Evolutionary conservation across 2,888 invertebrate genomes (phyloP), one percentile per base, ranked within the genome.

Genomic region (Protula sp.): DNA sequence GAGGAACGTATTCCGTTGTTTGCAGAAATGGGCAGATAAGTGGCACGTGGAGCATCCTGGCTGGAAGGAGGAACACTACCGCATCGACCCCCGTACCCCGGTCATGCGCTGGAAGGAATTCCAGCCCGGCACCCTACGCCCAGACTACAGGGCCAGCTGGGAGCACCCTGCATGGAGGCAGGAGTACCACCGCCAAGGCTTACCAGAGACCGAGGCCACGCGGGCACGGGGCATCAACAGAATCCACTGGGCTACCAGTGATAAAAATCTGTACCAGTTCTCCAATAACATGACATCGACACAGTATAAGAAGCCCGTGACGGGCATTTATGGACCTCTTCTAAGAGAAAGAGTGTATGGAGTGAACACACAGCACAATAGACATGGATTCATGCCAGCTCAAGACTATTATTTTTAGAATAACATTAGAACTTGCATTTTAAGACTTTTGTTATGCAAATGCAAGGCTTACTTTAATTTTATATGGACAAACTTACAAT

Each of bases 241-340:
- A 9, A 60, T 51, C n/a, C 59, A 66, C 51, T 68, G 72, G 31
- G 65, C 69, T 30, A 70, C 68, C 3, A 61, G 64, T 30, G 74
- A 76, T 45, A 70, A 73, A n/a, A 75, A 76, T 51, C 66, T 77
- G 4, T 79, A 79, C 61, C 75, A 72, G 14, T 75, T 73, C 65
- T 75, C 77, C 30, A 79, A 77, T 65, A 71, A 70, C 63, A 79
- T 79, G 79, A 79, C 78, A 30, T 76, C 77, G 24, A 74, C 75
- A 4, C 67, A 69, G 58, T 78, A 79, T 63, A 61, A 77, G 54
- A 70, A 72, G 22, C 79, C 79, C 1, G 76, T 79, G n/a, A 74
- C 75, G 54, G 73, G 75, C 26, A 67, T 77, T n/a, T 75, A 71
- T 67, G 78, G 79, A n/a, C 79, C 76, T 30, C 68, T 79, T 71